Evolutionary conservation across 1,140 invertebrate species (phyloP).

Genomic region (Ericerus pela): DNA sequence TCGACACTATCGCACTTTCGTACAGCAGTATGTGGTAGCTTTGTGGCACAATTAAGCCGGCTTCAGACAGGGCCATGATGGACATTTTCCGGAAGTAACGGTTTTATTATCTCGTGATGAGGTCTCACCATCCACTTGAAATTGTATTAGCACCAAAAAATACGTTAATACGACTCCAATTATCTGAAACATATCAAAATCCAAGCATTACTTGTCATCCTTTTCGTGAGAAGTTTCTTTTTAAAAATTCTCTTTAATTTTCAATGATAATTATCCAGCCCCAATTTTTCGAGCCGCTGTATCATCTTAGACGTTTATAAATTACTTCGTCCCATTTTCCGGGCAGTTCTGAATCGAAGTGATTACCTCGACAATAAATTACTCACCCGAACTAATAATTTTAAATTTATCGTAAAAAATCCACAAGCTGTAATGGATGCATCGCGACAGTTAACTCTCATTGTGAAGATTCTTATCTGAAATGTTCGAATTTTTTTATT

Average conservation of each 20-base stretch:
- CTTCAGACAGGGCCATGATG: neutral
- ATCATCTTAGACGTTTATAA: too few species aligned
- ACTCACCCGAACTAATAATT: slow-evolving; percentile 4
- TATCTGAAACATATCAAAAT: neutral
- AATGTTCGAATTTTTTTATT: neutral
- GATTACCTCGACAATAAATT: too few species aligned
- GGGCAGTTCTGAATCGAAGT: too few species aligned
- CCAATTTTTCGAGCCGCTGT: too few species aligned
- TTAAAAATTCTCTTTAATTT: too few species aligned
- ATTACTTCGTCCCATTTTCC: too few species aligned
- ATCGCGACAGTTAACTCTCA: slow-evolving; percentile 4
- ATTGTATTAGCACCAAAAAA: slow-evolving; percentile 13
- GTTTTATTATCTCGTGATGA: neutral
- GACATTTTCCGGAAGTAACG: too few species aligned
- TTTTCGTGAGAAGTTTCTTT: too few species aligned
- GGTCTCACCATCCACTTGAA: slow-evolving; percentile 5
- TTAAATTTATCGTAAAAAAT: slow-evolving; percentile 12
- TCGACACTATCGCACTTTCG: too few species aligned
- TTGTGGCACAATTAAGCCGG: neutral
- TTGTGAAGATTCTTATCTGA: slow-evolving; percentile 7
- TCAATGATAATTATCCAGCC: too few species aligned
- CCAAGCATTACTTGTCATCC: neutral
- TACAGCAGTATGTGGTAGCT: too few species aligned
- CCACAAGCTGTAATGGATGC: neutral
- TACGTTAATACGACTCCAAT: slow-evolving; percentile 10